Evolutionary conservation across 2,888 invertebrate species (phyloP).

Genomic region (Prenolepis imparis): DNA sequence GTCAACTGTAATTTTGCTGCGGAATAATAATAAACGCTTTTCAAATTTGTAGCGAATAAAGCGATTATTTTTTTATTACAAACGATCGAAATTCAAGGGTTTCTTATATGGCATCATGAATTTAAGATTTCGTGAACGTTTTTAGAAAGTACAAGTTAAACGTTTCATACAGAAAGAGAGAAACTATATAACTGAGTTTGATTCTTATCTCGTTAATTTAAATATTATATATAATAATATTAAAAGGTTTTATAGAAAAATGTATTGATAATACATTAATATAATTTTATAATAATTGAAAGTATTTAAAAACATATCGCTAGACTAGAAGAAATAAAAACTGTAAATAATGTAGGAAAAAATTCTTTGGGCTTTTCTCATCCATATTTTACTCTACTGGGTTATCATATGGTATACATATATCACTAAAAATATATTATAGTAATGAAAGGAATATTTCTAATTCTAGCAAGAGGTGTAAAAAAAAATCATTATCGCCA

Average conservation of each 20-base stretch:
- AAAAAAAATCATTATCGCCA: background rate
- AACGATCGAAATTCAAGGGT: background rate
- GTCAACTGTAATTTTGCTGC: background rate
- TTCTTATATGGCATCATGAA: background rate
- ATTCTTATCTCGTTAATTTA: background rate
- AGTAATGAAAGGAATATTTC: background rate
- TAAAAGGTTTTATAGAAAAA: too few relatives aligned
- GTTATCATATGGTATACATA: background rate
- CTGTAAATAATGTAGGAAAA: background rate
- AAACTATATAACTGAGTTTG: background rate
- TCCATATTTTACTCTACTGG: background rate
- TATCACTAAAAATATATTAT: background rate
- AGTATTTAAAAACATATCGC: background rate
- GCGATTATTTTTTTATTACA: background rate
- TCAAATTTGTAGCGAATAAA: background rate
- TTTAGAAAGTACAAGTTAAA: background rate
- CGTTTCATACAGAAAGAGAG: background rate
- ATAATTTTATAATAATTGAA: constrained; percentile 1
- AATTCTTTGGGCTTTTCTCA: background rate
- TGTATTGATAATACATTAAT: too few relatives aligned
- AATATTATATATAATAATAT: too few relatives aligned
- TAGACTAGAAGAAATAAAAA: background rate
- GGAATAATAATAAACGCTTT: background rate
- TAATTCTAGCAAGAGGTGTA: background rate
- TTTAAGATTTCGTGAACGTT: background rate